Conservation (phyloP, 2,888 invertebrate genomes). For the Nemapogon koenigi region DNA sequence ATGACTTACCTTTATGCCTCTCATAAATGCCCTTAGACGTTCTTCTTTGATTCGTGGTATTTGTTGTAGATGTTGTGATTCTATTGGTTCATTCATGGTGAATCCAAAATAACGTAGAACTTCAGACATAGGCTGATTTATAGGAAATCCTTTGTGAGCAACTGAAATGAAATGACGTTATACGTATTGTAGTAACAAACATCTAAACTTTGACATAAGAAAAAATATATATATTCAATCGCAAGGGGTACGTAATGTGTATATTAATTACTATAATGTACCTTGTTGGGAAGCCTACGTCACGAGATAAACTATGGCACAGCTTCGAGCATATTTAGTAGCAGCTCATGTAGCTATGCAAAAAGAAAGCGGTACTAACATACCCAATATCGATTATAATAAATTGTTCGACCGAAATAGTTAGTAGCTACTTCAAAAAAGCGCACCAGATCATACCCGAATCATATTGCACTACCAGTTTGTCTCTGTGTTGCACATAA, state of each 20-base stretch:
- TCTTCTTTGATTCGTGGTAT: constrained; percentile 18
- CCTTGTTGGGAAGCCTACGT: too few species aligned
- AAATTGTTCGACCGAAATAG: not conserved
- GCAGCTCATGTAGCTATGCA: too few species aligned
- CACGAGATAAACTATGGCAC: too few species aligned
- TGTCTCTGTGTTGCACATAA: not conserved
- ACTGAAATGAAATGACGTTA: constrained; percentile 48
- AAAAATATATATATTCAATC: too few species aligned
- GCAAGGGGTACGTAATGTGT: too few species aligned
- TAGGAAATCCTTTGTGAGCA: constrained; percentile 81
- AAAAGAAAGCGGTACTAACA: not conserved
- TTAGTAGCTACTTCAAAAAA: not conserved
- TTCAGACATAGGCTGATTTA: constrained; percentile 48
- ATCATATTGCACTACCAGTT: not conserved
- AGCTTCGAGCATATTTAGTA: too few species aligned
- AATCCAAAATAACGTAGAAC: constrained; percentile 33
- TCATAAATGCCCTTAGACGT: constrained; percentile 38
- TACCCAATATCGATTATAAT: not conserved
- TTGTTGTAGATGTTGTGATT: constrained; percentile 24
- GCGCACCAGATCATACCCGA: not conserved
- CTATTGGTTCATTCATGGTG: constrained; percentile 23
- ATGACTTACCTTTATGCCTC: constrained; percentile 44
- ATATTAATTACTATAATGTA: too few species aligned
- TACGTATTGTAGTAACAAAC: not conserved
- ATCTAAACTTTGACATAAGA: not conserved